Base-by-base conservation (phyloP, 2,888 invertebrate species). In the Oligia strigilis region DNA sequence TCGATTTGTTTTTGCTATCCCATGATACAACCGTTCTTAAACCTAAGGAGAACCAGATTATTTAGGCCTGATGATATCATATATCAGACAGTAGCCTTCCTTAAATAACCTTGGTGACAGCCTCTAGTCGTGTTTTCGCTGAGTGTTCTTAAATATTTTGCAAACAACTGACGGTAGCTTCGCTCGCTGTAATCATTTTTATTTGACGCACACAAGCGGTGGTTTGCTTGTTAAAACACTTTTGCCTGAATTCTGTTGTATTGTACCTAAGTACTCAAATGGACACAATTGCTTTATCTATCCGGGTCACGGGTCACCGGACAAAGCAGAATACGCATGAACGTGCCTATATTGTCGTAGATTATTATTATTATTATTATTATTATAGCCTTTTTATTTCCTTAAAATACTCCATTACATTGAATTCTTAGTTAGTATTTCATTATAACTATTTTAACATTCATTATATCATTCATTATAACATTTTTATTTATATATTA, bases 41-140 rank as follows among this genome's bases (percentile, higher is more conserved):
- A 2, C 23, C 6, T 19, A 65, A 49, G 13, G 65, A 81, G 11
- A 74, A 40, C 58, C 58, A 40, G 49, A 43, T n/a, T 29, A 23
- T 49, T 58, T 13, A 58, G 67, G 14, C 0, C 36, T 43, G 11
- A 52, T 55, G n/a, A n/a, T 67, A 75, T 67, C 74, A 43, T 19
- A n/a, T 67, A 75, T 67, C 74, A 43, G 40, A 66, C 23, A 58
- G 23, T 40, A 46, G 23, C 29, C 29, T 58, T 55, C 3, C 77
- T 43, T 40, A 43, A 40, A 55, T 65, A 55, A 55, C 11, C 36
- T 76, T 55, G n/a, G 19, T 23, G 36, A n/a, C n/a, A 49, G 46
- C n/a, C 14, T 19, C 9, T 23, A 23, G 23, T 23, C 60, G n/a
- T 13, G 19, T 14, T 49, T 60, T 40, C 23, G 17, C 0, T 19